These are phyloP conservation scores for Nesogale talazaci DNA, from an alignment of 2,113 vertebrate genomes.

Conservation along the genomic window DNA sequence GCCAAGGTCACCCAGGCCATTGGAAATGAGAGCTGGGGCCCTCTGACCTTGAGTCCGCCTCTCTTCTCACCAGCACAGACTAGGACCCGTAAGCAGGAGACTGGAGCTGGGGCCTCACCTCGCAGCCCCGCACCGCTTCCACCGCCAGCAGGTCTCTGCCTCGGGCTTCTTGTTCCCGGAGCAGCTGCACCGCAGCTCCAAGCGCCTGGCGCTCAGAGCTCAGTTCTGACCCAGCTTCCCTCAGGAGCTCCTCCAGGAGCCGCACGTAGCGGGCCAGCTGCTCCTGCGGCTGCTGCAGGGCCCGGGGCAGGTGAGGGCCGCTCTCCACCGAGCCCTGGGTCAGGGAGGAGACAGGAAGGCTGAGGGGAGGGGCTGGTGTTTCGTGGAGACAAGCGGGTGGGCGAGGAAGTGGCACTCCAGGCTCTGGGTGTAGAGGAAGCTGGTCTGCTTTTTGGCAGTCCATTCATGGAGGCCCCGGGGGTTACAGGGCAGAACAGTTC, in stretches of 20 bases:
- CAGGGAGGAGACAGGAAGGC: slow-evolving; percentile 4
- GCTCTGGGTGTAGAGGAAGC: neutral
- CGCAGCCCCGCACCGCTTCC: slow-evolving; percentile 93
- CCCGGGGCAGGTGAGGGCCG: slow-evolving; percentile 85
- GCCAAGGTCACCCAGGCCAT: neutral
- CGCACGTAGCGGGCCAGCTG: slow-evolving; percentile 90
- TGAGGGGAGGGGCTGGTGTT: neutral
- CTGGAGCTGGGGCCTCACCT: slow-evolving; percentile 85
- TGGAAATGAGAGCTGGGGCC: neutral
- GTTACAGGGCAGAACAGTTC: neutral
- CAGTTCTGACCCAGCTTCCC: slow-evolving; percentile 87
- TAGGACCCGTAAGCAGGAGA: neutral
- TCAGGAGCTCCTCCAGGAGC: slow-evolving; percentile 91
- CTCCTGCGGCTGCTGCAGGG: slow-evolving; percentile 89
- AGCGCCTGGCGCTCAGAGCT: slow-evolving; percentile 82
- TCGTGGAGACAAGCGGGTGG: neutral
- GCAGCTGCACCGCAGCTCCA: slow-evolving; percentile 89
- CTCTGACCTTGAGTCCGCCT: slow-evolving; percentile 11
- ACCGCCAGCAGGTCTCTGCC: slow-evolving; percentile 93
- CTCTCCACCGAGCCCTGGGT: slow-evolving; percentile 66
- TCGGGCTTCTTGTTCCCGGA: slow-evolving; percentile 89
- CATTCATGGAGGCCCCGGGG: neutral
- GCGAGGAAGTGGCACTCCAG: neutral
- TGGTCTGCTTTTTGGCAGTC: neutral
- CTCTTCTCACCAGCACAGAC: neutral